These are phyloP conservation scores for Datnioides undecimradiatus DNA, from an alignment of 2,113 vertebrate species.

Conservation along the genomic window DNA sequence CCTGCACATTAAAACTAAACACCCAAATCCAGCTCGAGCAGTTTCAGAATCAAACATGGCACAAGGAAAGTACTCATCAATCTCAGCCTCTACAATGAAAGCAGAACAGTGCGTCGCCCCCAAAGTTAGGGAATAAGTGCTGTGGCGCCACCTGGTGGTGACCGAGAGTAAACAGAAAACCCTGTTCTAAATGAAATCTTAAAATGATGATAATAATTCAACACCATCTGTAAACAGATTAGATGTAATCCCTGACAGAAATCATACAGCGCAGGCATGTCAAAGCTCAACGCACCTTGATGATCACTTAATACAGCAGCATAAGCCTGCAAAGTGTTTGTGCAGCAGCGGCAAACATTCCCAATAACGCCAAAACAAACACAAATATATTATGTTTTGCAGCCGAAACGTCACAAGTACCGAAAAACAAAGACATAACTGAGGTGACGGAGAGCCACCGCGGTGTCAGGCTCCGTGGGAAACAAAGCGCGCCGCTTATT, in stretches of 20 bases:
- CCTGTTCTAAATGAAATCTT: neutral
- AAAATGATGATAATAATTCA: neutral
- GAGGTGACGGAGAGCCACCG: neutral
- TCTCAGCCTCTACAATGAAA: slow-evolving; percentile 49
- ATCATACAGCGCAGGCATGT: neutral
- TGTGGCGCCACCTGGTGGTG: slow-evolving; percentile 59
- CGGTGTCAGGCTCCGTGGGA: neutral
- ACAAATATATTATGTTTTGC: neutral
- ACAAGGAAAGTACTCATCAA: slow-evolving; percentile 16
- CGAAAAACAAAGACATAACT: neutral
- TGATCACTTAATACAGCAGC: neutral
- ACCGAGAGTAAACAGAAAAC: slow-evolving; percentile 1
- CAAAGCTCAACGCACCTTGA: slow-evolving; percentile 1
- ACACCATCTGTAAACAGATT: slow-evolving; percentile 34
- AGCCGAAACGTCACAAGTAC: neutral
- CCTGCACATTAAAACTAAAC: neutral
- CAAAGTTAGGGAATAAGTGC: slow-evolving; percentile 22
- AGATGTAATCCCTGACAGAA: slow-evolving; percentile 8
- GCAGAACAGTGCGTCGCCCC: neutral
- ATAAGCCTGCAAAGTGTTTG: neutral
- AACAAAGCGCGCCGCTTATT: neutral
- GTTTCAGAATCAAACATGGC: neutral
- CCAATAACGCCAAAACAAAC: neutral
- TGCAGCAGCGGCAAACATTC: slow-evolving; percentile 4
- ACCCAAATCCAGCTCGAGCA: neutral